Evolutionary conservation across 2,797 vertebrate genomes (phyloP).

Genomic region (Schizothorax lantsangensis): DNA sequence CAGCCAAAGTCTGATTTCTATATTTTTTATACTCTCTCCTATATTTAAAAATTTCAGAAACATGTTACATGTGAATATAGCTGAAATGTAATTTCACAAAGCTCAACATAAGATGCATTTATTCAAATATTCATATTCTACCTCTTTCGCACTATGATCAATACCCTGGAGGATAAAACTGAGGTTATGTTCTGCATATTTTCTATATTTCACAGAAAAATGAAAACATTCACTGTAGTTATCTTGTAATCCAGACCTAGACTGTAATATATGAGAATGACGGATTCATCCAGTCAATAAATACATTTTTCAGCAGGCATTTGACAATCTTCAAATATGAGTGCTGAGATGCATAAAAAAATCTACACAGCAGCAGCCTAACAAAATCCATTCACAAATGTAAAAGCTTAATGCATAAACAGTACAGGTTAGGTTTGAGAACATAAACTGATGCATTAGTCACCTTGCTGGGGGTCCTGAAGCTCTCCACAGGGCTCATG

Average conservation of each 20-base stretch:
- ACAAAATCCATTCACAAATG: not conserved
- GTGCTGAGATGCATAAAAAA: not conserved
- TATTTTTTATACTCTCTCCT: not conserved
- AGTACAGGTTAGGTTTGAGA: not conserved
- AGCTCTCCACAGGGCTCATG: constrained; percentile 91
- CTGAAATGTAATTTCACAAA: not conserved
- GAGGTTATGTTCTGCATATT: not conserved
- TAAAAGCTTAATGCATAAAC: not conserved
- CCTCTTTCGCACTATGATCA: not conserved
- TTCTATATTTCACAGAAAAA: not conserved
- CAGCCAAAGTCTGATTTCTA: not conserved
- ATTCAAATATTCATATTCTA: not conserved
- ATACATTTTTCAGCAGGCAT: not conserved
- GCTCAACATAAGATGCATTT: not conserved
- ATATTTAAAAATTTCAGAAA: too few relatives aligned
- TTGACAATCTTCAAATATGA: not conserved
- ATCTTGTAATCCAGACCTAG: not conserved
- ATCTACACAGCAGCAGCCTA: not conserved
- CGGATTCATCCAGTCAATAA: not conserved
- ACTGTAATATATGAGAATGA: not conserved
- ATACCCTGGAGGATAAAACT: not conserved
- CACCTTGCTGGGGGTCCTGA: constrained; percentile 92
- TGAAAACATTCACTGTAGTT: not conserved
- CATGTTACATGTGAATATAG: not conserved
- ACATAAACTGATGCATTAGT: constrained; percentile 58